Evolutionary conservation across 2,888 invertebrate genomes (phyloP), one percentile per base, ranked within the genome.

Genomic region (Spodoptera littoralis): DNA sequence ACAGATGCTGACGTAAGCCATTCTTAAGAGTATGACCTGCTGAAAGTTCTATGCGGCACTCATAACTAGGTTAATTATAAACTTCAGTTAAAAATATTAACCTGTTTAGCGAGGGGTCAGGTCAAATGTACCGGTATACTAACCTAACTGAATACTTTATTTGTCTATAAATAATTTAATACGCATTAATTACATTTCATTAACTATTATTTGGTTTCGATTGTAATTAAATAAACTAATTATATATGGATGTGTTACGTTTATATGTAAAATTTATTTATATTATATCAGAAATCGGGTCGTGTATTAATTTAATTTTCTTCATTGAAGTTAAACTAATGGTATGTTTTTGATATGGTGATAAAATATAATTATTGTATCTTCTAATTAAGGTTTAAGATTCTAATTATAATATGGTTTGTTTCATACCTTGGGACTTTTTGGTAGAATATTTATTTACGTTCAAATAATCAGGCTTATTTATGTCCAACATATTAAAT

Each of bases 21-120:
- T 50, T 68, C 57, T 49, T 57, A 8, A 50, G 13, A 49, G 18
- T 53, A 62, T 36, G 57, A 1, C 61, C 46, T 22, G 22, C 52
- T 47, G 9, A 56, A 6, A 52, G 59, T 45, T 54, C 42, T 5
- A 72, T 62, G 59, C 67, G 56, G 56, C 22, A 56, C 9, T 56
- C 11, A 62, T 54, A 72, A 63, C 63, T 73, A 60, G 68, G 73
- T 67, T 60, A 72, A 72, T 71, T 72, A 51, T 60, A 71, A 67
- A 68, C 56, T 64, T 59, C 44, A 48, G 52, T 64, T 64, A 62
- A 64, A 64, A 64, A 68, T 58, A 65, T 77, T 71, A 74, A 60
- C 60, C 61, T 53, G 56, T 63, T 70, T 71, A 61, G 22, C 55
- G 36, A 27, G 36, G 56, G 46, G 65, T 58, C 54, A 54, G 74